Base-by-base conservation (phyloP, 2,888 invertebrate genomes). In the Yponomeuta evonymella region DNA sequence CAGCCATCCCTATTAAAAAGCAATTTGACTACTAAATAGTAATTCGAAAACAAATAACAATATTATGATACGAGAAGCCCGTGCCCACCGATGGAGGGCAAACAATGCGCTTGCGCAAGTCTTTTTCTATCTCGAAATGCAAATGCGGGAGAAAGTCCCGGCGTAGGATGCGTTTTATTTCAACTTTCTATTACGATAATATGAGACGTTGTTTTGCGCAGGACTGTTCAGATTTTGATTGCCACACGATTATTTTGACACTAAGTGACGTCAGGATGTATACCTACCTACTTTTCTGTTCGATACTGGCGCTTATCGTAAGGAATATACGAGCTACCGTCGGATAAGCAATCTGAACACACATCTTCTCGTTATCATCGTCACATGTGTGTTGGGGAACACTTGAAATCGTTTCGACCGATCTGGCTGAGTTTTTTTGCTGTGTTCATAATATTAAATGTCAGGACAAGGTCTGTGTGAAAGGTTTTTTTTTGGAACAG, bases 141-240 rank as follows among this genome's bases (percentile, higher is more conserved):
- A 76, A 77, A 76, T 75, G 75, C 72, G 33, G 74, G 74, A 72
- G 77, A 76, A 76, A 78, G 76, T 71, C n/a, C 58, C 15, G 33
- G 73, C 70, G 76, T 75, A 73, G 75, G 76, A 71, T 72, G 71
- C 23, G 43, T 71, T 73, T 76, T 75, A 76, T 75, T 76, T 74
- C 74, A 72, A 76, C 73, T 74, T 74, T 70, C 48, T 67, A 71
- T 71, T 67, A 72, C 63, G n/a, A 51, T 15, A 58, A 15, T 58
- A 58, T 15, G 51, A 58, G 3, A 4, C 15, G 51, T 15, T 33
- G n/a, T 70, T 70, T 74, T 70, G 74, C 72, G 74, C 73, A 71
- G 72, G 70, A 73, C 8, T 43, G 72, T 51, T 58, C 15, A 15
- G 12, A 58, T 5, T 43, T 43, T 15, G 3, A 58, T 15, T 58